phyloP scores from a whole-genome alignment of 2,888 invertebrate species.

The Epirrita christyi region DNA sequence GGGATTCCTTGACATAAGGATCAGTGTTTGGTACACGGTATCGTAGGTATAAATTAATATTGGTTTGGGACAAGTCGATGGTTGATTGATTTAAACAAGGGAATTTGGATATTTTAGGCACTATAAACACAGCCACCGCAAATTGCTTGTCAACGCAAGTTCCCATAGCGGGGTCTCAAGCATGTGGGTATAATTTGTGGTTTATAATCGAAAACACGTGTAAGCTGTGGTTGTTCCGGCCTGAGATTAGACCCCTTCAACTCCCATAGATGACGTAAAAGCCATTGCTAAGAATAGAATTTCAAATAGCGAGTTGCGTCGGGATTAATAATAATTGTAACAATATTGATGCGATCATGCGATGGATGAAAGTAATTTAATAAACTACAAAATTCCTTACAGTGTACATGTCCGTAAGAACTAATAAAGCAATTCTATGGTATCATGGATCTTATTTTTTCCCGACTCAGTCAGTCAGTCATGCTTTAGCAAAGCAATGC shows the following conservation, averaged over 20 bases:
- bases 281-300: neutral
- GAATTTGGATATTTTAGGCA: neutral
- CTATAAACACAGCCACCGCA: neutral
- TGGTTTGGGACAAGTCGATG: neutral
- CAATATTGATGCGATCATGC: constrained; percentile 25
- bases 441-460: too few species aligned
- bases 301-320: constrained; percentile 2
- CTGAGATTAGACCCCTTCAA: too few species aligned
- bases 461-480: too few species aligned
- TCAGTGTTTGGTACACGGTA: neutral
- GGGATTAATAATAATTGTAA: constrained; percentile 27
- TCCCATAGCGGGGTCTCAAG: neutral
- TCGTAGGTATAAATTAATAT: neutral
- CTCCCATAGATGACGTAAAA: too few species aligned
- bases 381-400: too few species aligned
- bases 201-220: neutral
- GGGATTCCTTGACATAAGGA: neutral
- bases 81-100: neutral
- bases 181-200: neutral
- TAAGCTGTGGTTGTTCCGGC: too few species aligned
- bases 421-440: too few species aligned
- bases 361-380: too few species aligned
- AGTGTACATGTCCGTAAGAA: too few species aligned
- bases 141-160: neutral
- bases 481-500: too few species aligned